A percentile compares a stretch with the other conserved stretches of the same genome.
phyloP scores from a whole-genome alignment of 2,113 vertebrate species.

The Tyto alba region DNA sequence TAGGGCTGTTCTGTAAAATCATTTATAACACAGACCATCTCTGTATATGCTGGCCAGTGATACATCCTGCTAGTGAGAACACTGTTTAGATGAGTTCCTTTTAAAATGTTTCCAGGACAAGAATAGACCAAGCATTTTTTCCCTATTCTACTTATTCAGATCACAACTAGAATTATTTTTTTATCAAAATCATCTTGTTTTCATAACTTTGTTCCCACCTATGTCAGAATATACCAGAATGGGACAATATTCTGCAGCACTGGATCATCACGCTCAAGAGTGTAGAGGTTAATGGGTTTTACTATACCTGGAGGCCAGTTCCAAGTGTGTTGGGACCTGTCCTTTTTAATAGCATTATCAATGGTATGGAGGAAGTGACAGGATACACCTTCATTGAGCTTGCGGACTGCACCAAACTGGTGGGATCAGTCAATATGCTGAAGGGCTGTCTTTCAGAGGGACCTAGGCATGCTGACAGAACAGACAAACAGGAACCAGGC shows the following conservation, averaged over 20 bases:
- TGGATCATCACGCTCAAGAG: background rate
- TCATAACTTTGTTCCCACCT: background rate
- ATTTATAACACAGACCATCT: slow-evolving; percentile 16
- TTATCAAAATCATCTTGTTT: background rate
- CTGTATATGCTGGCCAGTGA: slow-evolving; percentile 22
- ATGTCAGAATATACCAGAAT: background rate
- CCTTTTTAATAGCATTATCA: background rate
- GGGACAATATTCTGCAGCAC: background rate
- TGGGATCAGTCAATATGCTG: background rate
- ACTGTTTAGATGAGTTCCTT: slow-evolving; percentile 22
- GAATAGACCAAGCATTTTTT: background rate
- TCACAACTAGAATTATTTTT: background rate
- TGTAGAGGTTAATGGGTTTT: background rate
- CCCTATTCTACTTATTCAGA: background rate
- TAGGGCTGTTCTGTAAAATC: background rate
- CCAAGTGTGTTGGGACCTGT: background rate
- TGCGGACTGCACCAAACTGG: background rate
- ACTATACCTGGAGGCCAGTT: background rate
- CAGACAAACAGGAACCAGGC: background rate
- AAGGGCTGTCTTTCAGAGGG: background rate
- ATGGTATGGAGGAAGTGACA: background rate
- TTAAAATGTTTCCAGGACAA: slow-evolving; percentile 20
- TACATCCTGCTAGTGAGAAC: slow-evolving; percentile 32
- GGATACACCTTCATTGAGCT: background rate
- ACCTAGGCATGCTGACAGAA: background rate